Percentiles rank a stretch among this genome's conserved stretches.
These are phyloP conservation scores for Emydura subglobosa DNA, from an alignment of 2,113 vertebrate species.

Conservation along the genomic window DNA sequence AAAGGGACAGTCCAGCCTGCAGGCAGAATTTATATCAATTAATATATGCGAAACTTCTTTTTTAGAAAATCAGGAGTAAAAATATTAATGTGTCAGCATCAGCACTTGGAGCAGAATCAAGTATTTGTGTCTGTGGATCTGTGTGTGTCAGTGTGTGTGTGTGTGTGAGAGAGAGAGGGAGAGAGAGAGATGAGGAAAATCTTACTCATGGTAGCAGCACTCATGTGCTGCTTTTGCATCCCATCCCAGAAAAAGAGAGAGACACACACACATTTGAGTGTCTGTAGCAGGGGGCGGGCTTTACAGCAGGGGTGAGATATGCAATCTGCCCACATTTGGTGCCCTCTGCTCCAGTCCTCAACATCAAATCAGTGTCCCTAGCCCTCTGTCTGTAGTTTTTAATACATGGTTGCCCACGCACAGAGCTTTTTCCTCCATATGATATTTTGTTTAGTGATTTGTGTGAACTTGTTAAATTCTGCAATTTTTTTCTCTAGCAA, in stretches of 20 bases:
- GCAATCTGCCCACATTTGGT: background rate
- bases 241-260: background rate
- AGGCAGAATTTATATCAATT: background rate
- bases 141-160: background rate
- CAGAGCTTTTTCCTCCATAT: background rate
- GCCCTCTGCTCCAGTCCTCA: background rate
- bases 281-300: background rate
- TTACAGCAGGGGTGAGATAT: accelerated
- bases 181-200: background rate
- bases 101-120: background rate
- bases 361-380: background rate
- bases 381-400: background rate
- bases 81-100: background rate
- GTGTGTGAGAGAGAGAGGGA: too few species aligned
- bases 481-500: background rate
- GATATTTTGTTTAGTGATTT: background rate
- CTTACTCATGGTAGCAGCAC: background rate
- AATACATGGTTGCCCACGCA: background rate
- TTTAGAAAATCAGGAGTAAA: background rate
- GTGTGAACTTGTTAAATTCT: background rate
- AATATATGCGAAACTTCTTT: background rate
- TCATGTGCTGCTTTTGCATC: background rate
- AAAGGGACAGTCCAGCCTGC: background rate
- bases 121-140: background rate
- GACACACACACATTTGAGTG: background rate